Evolutionary conservation across 2,113 vertebrate species (phyloP).

Genomic region (Gorsachius goisagi): DNA sequence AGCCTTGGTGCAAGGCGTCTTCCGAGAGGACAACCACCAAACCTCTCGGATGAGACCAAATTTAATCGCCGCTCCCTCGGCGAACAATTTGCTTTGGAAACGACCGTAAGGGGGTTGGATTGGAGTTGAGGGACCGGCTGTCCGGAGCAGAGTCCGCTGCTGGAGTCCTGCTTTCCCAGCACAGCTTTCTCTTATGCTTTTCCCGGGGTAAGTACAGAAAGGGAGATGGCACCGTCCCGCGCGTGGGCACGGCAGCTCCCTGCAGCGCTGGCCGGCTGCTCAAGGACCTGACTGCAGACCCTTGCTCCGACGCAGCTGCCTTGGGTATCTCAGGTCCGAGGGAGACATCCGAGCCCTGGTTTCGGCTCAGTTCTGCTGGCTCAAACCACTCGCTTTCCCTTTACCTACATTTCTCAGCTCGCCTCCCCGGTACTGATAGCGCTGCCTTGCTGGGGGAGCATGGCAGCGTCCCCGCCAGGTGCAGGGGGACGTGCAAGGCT

Average conservation of each 20-base stretch:
- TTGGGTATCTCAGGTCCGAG: background rate
- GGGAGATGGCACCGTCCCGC: background rate
- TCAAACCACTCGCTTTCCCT: background rate
- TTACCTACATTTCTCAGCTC: fast-evolving
- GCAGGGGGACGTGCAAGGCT: background rate
- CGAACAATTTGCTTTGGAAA: background rate
- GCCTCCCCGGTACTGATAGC: background rate
- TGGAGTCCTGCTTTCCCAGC: background rate
- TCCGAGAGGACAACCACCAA: background rate
- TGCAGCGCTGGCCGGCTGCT: background rate
- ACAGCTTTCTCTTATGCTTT: background rate
- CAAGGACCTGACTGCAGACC: background rate
- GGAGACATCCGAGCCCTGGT: fast-evolving
- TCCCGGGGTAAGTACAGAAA: background rate
- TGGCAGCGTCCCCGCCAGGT: background rate
- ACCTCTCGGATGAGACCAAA: background rate
- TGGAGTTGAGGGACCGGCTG: background rate
- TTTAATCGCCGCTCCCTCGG: no score
- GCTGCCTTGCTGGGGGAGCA: background rate
- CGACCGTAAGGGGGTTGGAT: fast-evolving
- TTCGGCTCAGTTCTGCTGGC: background rate
- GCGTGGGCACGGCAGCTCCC: background rate
- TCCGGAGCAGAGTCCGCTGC: background rate
- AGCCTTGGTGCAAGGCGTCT: background rate
- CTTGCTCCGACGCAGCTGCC: fast-evolving